Conservation (phyloP, 1,140 invertebrate species). For the Ceratitis capitata region DNA sequence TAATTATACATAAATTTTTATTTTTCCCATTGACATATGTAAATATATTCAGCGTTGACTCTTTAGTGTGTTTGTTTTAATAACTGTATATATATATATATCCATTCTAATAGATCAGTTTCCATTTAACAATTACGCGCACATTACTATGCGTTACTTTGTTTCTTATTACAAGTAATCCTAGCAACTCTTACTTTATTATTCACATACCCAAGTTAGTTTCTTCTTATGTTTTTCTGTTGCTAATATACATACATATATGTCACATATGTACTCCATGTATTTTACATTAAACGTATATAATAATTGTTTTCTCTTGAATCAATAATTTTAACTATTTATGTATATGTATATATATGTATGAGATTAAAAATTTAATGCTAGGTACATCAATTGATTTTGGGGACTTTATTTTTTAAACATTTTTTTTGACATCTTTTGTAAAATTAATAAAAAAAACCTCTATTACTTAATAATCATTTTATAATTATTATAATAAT, state of each 20-base stretch:
- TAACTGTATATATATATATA: no score
- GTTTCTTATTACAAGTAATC: background rate
- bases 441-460: constrained; percentile 26
- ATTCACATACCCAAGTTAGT: background rate
- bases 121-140: constrained; percentile 5
- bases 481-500: constrained; percentile 3
- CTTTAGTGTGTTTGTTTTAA: background rate
- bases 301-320: background rate
- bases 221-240: background rate
- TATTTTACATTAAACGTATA: background rate
- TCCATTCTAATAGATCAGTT: background rate
- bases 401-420: background rate
- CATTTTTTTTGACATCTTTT: background rate
- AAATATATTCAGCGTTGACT: constrained; percentile 29
- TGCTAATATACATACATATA: background rate
- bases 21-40: constrained; percentile 22
- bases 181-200: background rate
- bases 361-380: background rate
- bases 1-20: background rate
- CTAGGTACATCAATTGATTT: constrained; percentile 39
- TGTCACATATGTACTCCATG: background rate
- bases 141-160: background rate
- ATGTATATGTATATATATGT: constrained; percentile 38
- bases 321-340: background rate
- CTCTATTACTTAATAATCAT: no score